Evolutionary conservation across 2,888 invertebrate genomes (phyloP).

Genomic region (Bombylius major): DNA sequence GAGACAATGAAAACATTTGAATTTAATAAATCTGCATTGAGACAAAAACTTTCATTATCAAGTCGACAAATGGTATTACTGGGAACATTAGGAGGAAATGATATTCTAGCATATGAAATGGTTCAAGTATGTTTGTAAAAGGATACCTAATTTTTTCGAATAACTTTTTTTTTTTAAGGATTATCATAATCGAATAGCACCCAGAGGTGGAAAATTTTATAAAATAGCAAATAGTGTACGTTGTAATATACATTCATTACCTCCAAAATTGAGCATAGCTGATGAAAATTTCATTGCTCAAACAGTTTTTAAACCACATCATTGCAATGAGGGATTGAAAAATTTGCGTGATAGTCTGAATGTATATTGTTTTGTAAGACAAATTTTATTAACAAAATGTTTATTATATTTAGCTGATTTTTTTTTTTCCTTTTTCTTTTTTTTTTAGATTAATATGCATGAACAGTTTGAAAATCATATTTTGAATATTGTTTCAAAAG

Average conservation of each 20-base stretch:
- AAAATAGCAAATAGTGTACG: background rate
- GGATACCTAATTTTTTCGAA: no score
- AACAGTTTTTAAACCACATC: background rate
- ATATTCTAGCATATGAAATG: conserved; percentile 3
- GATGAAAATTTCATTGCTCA: background rate
- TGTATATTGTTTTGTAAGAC: background rate
- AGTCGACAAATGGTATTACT: conserved; percentile 7
- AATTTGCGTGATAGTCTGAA: background rate
- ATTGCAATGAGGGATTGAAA: background rate
- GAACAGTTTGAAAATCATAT: background rate
- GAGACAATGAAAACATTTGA: conserved; percentile 4
- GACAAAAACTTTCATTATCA: conserved; percentile 1
- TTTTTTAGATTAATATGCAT: background rate
- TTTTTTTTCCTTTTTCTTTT: background rate
- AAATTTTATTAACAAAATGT: background rate
- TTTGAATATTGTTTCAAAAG: background rate
- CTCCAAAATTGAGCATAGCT: background rate
- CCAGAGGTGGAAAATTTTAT: background rate
- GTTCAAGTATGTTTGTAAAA: background rate
- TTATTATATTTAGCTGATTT: no score
- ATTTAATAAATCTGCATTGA: conserved; percentile 5
- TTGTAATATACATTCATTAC: background rate
- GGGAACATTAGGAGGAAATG: conserved; percentile 12
- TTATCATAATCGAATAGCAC: background rate
- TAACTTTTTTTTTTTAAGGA: background rate